These are phyloP conservation scores for Pseudomyrmex concolor DNA, from an alignment of 1,140 invertebrate species.

Conservation along the genomic window DNA sequence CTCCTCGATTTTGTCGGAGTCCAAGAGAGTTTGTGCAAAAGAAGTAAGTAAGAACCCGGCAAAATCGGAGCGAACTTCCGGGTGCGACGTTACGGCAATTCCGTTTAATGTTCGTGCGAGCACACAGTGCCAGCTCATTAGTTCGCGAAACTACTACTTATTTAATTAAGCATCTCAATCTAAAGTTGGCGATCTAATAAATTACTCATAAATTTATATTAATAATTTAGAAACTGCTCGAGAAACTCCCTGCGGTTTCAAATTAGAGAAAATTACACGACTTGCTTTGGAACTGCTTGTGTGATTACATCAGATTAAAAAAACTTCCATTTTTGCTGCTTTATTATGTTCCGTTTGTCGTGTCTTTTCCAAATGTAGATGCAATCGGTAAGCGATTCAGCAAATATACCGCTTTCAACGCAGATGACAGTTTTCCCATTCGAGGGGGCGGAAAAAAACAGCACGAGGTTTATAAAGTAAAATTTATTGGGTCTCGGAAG, in stretches of 20 bases:
- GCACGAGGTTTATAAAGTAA: conserved; percentile 40
- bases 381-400: not conserved
- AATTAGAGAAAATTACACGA: no score
- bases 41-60: conserved; percentile 46
- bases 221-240: not conserved
- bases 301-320: not conserved
- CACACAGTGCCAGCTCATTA: not conserved
- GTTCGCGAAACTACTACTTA: not conserved
- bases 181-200: not conserved
- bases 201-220: not conserved
- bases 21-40: conserved; percentile 21
- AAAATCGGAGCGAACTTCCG: conserved; percentile 54
- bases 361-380: not conserved
- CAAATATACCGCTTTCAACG: conserved; percentile 7
- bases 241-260: not conserved
- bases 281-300: not conserved
- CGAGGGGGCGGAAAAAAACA: not conserved
- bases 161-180: conserved; percentile 10
- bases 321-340: not conserved
- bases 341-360: conserved; percentile 13
- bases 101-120: conserved; percentile 8
- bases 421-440: conserved; percentile 9
- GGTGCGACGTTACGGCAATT: conserved; percentile 23
- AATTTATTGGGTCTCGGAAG: conserved; percentile 56
- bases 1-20: conserved; percentile 20